Evolutionary conservation across 1,140 invertebrate genomes (phyloP), one percentile per base, ranked within the genome.

Genomic region (Drosophila albomicans): DNA sequence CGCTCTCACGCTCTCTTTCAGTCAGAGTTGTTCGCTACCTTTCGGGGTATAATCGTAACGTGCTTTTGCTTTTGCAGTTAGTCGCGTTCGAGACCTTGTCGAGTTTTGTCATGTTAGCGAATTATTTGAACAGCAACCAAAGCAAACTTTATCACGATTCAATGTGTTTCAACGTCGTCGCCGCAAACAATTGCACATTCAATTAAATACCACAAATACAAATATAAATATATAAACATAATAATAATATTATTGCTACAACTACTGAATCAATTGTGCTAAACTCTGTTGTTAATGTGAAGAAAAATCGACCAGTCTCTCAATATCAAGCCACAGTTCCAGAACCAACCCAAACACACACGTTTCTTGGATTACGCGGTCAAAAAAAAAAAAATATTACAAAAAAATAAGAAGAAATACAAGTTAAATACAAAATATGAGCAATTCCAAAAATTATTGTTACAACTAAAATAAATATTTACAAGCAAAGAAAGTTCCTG

Each of bases 31-130:
- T 52, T 46, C 6, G 64, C 59, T 78, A 59, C 68, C 63, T 77
- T 78, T 76, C 20, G 35, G 82, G 86, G 86, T 92, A 92, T 92
- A 91, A 89, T 92, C 90, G 82, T 89, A 91, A 89, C 81, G 82
- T 90, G 91, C 87, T 89, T 82, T 78, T 79, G 86, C 84, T 85
- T 91, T 92, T 92, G 92, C 91, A 91, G 91, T 92, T 92, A 92
- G 89, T 92, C 91, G 91, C 91, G 82, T 92, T 91, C 86, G 81
- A 92, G 91, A 91, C 91, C 88, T 92, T 92, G 91, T 91, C 91
- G 82, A 92, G 91, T 91, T 92, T 92, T 92, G 91, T 92, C 88
- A 91, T 91, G 82, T 91, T 92, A 84, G 84, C 75, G 76, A 82
- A 81, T 73, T 77, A 88, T 82, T 68, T 48, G 13, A 65, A 71